Percentiles rank a stretch among this genome's conserved stretches.
Evolutionary conservation across 2,797 vertebrate genomes (phyloP).

Genomic region (Sebastes itinus): DNA sequence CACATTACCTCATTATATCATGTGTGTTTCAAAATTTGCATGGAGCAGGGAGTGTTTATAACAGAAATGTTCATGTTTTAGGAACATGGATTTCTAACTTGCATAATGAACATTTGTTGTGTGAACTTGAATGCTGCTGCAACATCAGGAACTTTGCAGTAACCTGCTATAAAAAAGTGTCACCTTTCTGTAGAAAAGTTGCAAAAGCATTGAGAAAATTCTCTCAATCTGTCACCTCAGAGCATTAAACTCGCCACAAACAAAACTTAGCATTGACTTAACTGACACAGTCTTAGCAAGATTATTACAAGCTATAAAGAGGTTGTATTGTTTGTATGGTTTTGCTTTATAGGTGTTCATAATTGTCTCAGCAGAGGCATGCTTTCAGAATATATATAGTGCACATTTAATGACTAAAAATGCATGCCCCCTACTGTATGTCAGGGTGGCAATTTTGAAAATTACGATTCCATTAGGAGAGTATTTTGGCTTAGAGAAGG

Average conservation of each 20-base stretch:
- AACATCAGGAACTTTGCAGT: neutral
- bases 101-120: conserved; percentile 5
- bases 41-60: neutral
- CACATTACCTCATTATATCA: neutral
- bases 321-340: neutral
- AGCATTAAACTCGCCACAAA: neutral
- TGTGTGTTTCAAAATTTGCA: neutral
- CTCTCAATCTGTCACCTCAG: too few relatives aligned
- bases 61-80: neutral
- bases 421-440: neutral
- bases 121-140: neutral
- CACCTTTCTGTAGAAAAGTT: neutral
- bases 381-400: neutral
- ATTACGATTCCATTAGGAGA: conserved; percentile 10
- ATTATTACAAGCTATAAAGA: neutral
- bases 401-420: neutral
- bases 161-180: neutral
- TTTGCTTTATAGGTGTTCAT: neutral
- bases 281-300: neutral
- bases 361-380: neutral
- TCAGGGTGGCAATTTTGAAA: neutral
- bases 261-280: neutral
- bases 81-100: neutral
- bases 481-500: neutral
- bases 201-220: neutral